These are phyloP conservation scores for Apoda limacodes DNA, from an alignment of 2,888 invertebrate genomes.

Conservation along the genomic window DNA sequence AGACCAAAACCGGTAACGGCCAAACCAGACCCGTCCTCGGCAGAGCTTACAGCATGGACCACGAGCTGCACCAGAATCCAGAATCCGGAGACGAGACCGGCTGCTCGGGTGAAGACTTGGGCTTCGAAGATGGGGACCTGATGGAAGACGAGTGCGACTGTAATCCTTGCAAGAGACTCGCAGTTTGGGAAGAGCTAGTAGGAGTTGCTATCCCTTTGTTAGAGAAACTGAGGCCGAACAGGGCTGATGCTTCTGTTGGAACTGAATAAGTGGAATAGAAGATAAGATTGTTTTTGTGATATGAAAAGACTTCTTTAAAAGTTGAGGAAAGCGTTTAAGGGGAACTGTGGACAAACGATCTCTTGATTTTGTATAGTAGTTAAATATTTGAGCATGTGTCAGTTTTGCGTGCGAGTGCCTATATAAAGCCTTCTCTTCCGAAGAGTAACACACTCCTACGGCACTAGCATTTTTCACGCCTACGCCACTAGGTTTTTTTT, in stretches of 20 bases:
- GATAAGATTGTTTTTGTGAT: not conserved
- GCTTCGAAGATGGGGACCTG: constrained; percentile 50
- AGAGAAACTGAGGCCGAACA: constrained; percentile 68
- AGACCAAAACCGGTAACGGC: constrained; percentile 22
- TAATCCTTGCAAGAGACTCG: constrained; percentile 42
- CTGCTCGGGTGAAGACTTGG: constrained; percentile 46
- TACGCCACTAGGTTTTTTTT: too few relatives aligned
- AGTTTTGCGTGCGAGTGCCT: too few relatives aligned
- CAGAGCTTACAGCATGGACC: constrained; percentile 34
- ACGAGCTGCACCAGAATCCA: constrained; percentile 29
- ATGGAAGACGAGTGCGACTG: constrained; percentile 46
- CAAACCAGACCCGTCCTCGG: constrained; percentile 16
- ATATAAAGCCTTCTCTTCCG: too few relatives aligned
- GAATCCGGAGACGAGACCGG: constrained; percentile 26
- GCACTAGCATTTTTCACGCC: too few relatives aligned
- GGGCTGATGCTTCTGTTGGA: constrained; percentile 51
- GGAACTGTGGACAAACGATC: too few relatives aligned
- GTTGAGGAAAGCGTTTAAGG: too few relatives aligned
- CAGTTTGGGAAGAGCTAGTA: constrained; percentile 81
- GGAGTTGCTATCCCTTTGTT: constrained; percentile 79
- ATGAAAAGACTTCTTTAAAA: not conserved
- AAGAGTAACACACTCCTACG: too few relatives aligned
- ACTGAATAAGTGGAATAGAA: constrained; percentile 29
- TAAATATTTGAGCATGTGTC: too few relatives aligned
- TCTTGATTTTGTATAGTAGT: too few relatives aligned